Evolutionary conservation across 2,888 invertebrate genomes (phyloP), one percentile per base, ranked within the genome.

Genomic region (Troglohyphantes excavatus): DNA sequence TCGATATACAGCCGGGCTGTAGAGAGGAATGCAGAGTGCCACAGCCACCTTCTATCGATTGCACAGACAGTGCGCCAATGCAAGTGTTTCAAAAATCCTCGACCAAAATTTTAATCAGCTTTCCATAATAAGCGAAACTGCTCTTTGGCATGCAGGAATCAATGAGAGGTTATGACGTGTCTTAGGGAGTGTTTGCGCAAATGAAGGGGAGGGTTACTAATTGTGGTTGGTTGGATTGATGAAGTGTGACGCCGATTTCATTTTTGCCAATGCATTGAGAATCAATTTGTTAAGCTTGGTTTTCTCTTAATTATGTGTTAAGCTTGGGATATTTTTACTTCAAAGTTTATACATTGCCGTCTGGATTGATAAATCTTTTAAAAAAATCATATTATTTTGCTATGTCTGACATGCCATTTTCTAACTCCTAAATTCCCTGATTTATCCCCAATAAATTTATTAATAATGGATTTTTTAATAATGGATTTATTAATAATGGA

Each of bases 41-140:
- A 75, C 75, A 21, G 63, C 33, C 65, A 76, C 76, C n/a, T 33
- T 11, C 59, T 59, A 85, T 85, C 85, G 85, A 85, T 85, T 75
- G 21, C 43, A 7, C 9, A 23, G 63, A 67, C 19, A 11, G 67
- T 27, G 19, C 33, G 26, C 33, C 59, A 19, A 46, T 23, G 81
- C 83, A 83, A 33, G 72, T 63, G 67, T 63, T 59, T 39, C 63
- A 72, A 83, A 83, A 83, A 63, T 83, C 72, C 83, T 27, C 72
- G 61, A 27, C 26, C 72, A 19, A 83, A 83, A 83, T 83, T 83
- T 83, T 83, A 83, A 83, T 83, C 83, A 83, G 72, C 72, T 70
- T 39, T 65, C 72, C 29, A 27, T 33, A 76, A 59, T 76, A 76
- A 61, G 63, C 61, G 29, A 19, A 39, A 78, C 68, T 67, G 46